Conservation (phyloP, 2,113 vertebrate species). For the Limanda limanda region DNA sequence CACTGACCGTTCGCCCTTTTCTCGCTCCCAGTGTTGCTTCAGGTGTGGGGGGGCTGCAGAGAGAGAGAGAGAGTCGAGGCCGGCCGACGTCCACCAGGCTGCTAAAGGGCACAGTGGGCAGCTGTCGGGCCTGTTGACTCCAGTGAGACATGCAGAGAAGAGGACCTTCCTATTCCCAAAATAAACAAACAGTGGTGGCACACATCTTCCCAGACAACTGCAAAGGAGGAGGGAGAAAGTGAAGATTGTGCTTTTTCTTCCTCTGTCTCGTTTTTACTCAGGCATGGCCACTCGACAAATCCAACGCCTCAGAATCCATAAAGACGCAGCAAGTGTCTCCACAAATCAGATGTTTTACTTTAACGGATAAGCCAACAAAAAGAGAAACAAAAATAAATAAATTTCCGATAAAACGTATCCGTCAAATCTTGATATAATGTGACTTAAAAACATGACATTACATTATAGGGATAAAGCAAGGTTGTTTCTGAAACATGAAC, state of each 20-base stretch:
- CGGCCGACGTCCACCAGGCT: conserved; percentile 14
- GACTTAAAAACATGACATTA: neutral
- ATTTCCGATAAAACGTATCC: neutral
- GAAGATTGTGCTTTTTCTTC: conserved; percentile 6
- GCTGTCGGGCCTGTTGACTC: conserved; percentile 77
- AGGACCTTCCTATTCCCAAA: conserved; percentile 69
- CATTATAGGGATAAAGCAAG: neutral
- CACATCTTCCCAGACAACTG: conserved; percentile 58
- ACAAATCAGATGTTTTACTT: neutral
- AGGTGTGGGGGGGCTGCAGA: conserved; percentile 26
- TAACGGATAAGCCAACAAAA: neutral
- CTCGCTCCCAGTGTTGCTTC: conserved; percentile 17
- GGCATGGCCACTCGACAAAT: too few relatives aligned
- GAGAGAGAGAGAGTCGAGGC: neutral
- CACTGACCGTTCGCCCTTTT: neutral
- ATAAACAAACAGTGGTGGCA: conserved; percentile 77
- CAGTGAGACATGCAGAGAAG: conserved; percentile 70
- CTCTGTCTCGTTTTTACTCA: too few relatives aligned
- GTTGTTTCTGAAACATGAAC: neutral
- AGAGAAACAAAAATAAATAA: neutral
- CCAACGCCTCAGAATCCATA: neutral
- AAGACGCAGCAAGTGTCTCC: neutral
- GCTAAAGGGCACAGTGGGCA: conserved; percentile 74
- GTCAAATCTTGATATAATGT: neutral
- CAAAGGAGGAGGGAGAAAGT: conserved; percentile 27